Conservation (phyloP, 2,888 invertebrate species). For the Cephus pygmeus region DNA sequence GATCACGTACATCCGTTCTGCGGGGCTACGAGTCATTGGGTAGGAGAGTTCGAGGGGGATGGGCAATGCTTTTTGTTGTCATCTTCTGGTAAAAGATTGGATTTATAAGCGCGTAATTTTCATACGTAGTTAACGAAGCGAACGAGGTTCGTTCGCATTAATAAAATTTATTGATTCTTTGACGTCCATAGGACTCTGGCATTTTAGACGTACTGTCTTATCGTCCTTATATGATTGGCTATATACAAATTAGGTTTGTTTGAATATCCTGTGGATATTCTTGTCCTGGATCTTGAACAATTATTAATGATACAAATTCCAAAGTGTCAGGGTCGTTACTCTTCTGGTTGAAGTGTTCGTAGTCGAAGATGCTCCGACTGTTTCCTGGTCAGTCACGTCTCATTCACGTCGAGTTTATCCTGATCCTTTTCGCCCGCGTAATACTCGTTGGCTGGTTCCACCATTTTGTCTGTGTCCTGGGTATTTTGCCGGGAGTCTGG, state of each 20-base stretch:
- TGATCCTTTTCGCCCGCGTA: slow-evolving; percentile 92
- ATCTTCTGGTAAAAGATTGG: background rate
- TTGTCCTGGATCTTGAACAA: background rate
- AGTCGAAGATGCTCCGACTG: background rate
- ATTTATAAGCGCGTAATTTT: background rate
- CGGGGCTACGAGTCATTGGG: background rate
- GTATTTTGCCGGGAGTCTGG: slow-evolving; percentile 83
- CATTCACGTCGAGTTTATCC: slow-evolving; percentile 74
- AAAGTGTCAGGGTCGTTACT: background rate
- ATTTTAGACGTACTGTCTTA: background rate
- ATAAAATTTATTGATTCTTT: background rate
- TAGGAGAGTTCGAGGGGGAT: background rate
- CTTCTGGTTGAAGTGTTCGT: background rate
- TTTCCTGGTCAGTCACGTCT: background rate
- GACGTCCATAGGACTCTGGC: background rate
- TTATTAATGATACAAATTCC: background rate
- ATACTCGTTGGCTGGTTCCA: slow-evolving; percentile 89
- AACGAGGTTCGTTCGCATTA: background rate
- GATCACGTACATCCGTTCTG: background rate
- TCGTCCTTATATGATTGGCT: background rate
- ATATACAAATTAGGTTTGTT: background rate
- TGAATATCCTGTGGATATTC: background rate
- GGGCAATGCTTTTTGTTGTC: background rate
- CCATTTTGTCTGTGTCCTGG: slow-evolving; percentile 83
- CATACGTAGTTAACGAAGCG: background rate